These are phyloP conservation scores for Eupleurogrammus muticus DNA, from an alignment of 2,797 vertebrate genomes.

Conservation along the genomic window DNA sequence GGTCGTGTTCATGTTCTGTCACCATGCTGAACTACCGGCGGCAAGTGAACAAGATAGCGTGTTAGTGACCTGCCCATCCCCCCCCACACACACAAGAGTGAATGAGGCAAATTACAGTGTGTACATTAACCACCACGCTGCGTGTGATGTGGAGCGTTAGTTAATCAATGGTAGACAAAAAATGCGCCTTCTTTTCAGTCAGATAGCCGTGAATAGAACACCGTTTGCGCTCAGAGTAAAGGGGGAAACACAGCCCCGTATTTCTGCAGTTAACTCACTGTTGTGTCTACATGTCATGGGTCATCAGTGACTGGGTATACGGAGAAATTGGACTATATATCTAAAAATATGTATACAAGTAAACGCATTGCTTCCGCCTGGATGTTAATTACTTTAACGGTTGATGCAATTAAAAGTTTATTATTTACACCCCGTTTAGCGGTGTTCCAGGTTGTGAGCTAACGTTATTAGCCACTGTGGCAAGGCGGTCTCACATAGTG, in stretches of 20 bases:
- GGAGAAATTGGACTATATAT: background rate
- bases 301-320: slow-evolving; percentile 28
- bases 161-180: background rate
- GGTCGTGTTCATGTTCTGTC: slow-evolving; percentile 31
- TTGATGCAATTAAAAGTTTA: background rate
- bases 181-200: background rate
- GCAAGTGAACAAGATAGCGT: slow-evolving; percentile 34
- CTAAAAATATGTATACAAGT: background rate
- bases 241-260: background rate
- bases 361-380: fast-evolving
- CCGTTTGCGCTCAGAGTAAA: fast-evolving
- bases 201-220: background rate
- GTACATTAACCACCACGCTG: slow-evolving; percentile 11
- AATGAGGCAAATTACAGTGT: slow-evolving; percentile 49
- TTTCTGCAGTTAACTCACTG: background rate
- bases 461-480: slow-evolving; percentile 37
- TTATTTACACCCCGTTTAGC: background rate
- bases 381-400: fast-evolving
- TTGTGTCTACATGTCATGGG: slow-evolving; percentile 57
- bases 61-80: slow-evolving; percentile 53
- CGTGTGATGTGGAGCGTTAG: background rate
- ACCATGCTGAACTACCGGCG: slow-evolving; percentile 42
- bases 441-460: background rate
- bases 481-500: slow-evolving; percentile 33
- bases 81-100: slow-evolving; percentile 22